Base-by-base conservation (phyloP, 1,140 invertebrate species). In the Drosophila trapezifrons region DNA sequence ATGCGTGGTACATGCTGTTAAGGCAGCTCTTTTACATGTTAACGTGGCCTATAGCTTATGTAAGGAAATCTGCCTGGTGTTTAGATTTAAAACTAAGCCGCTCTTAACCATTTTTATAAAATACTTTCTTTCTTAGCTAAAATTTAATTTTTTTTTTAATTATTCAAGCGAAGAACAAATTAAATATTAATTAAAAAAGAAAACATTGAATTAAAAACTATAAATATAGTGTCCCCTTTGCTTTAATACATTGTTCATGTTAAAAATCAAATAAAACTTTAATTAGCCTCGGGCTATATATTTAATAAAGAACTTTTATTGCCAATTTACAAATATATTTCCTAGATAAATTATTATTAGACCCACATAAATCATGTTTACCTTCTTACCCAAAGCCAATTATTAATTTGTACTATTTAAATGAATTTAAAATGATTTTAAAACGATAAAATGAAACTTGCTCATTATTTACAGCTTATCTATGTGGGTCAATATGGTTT, bases 391-490 rank as follows among this genome's bases (percentile, higher is more conserved):
- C 7, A 15, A 20, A 10, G 29, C 29, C 5, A 15, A n/a, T 37
- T 10, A 37, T 52, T 52, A 37, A 52, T n/a, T 37, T 52, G 20
- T 52, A 0, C 2, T 9, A 52, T 52, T 52, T 35, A 20, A 52
- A 35, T 32, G 29, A 52, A 52, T 52, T 37, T 35, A 22, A 52
- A 20, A 37, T n/a, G 18, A 37, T n/a, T n/a, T n/a, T n/a, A n/a
- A n/a, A n/a, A n/a, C n/a, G n/a, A n/a, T n/a, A n/a, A n/a, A n/a
- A n/a, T n/a, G n/a, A n/a, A n/a, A n/a, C n/a, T n/a, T n/a, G n/a
- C n/a, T n/a, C 29, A 52, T 52, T 52, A 52, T 35, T 52, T 35
- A 20, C 29, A 20, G 29, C 49, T 52, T 52, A 52, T 52, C 29
- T 52, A 52, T 37, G 29, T 52, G 51, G 51, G 32, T 52, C 51